Percentiles rank a stretch among this genome's conserved stretches.
Conservation (phyloP, 2,113 vertebrate genomes). For the Butorides virescens region DNA sequence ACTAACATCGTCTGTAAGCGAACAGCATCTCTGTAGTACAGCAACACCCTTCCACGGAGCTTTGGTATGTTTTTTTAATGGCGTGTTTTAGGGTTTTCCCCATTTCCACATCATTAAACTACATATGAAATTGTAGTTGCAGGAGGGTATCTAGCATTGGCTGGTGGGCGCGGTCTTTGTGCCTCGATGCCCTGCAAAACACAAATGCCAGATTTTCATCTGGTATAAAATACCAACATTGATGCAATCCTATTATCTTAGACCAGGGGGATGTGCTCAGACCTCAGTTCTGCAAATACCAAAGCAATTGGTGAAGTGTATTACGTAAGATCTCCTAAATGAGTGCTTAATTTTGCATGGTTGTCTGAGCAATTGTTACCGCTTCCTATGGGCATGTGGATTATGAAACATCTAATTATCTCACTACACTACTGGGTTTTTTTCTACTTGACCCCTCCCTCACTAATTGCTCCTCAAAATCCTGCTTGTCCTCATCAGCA, state of each 20-base stretch:
- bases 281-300: neutral
- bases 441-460: conserved; percentile 14
- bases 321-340: neutral
- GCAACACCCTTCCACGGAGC: neutral
- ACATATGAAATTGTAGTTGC: neutral
- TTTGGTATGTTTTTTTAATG: neutral
- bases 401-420: conserved; percentile 20
- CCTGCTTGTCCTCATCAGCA: neutral
- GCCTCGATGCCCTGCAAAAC: neutral
- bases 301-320: neutral
- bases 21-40: neutral
- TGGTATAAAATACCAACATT: neutral
- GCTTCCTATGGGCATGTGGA: neutral
- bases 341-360: neutral
- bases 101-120: neutral
- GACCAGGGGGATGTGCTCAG: neutral
- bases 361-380: neutral
- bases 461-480: conserved; percentile 17
- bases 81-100: neutral
- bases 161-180: neutral
- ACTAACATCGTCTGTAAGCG: neutral
- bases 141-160: neutral
- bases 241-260: neutral
- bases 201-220: neutral
- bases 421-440: neutral